Percentiles rank a stretch among this genome's conserved stretches.
Evolutionary conservation across 2,797 vertebrate species (phyloP).

Genomic region (Tenualosa thibaudeaui): DNA sequence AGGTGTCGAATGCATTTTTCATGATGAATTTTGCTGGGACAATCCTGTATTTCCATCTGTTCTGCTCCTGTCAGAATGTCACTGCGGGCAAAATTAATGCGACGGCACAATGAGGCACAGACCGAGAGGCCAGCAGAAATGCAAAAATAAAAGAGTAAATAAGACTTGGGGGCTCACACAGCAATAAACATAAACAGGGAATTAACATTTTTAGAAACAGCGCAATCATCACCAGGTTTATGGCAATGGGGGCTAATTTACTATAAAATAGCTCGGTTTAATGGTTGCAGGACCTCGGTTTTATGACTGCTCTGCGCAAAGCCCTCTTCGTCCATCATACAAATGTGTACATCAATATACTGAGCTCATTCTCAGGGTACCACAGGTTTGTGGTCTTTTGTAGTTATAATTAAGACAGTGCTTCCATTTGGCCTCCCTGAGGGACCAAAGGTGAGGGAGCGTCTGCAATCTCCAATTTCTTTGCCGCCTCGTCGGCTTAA

Average conservation of each 20-base stretch:
- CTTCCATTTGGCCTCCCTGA: constrained; percentile 55
- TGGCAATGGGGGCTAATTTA: constrained; percentile 43
- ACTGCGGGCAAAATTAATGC: constrained; percentile 89
- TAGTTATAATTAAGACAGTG: constrained; percentile 61
- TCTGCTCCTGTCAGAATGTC: constrained; percentile 91
- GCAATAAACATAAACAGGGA: constrained; percentile 58
- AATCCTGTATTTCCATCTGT: constrained; percentile 97
- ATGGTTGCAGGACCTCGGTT: constrained; percentile 51
- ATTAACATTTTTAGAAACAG: constrained; percentile 49
- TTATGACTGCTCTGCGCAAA: constrained; percentile 52
- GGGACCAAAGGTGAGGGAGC: constrained; percentile 50
- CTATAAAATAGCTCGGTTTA: constrained; percentile 45
- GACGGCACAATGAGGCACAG: constrained; percentile 81
- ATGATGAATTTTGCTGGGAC: constrained; percentile 98
- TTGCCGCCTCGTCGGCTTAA: constrained; percentile 49
- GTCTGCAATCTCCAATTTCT: constrained; percentile 51
- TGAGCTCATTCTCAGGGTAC: constrained; percentile 59
- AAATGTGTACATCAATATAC: constrained; percentile 57
- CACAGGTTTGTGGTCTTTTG: constrained; percentile 52
- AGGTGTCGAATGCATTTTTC: constrained; percentile 99
- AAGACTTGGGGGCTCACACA: constrained; percentile 61
- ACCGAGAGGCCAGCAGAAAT: constrained; percentile 69
- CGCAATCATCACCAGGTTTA: constrained; percentile 48
- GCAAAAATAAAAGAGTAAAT: constrained; percentile 62
- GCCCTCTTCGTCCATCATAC: constrained; percentile 50